Evolutionary conservation across 2,888 invertebrate genomes (phyloP).

Genomic region (Leucozona laternaria): DNA sequence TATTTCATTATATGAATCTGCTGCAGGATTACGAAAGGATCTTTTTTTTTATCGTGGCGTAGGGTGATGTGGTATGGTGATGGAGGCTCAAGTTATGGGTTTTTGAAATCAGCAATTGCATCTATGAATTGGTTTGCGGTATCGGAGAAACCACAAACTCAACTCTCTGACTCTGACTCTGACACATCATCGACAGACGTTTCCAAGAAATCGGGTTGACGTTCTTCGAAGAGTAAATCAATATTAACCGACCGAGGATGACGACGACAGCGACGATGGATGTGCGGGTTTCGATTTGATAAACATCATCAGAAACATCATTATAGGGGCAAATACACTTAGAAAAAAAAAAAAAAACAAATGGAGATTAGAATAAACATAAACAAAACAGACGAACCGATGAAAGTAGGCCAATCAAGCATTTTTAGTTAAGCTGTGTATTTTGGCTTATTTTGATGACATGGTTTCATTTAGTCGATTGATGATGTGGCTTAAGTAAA

Average conservation of each 20-base stretch:
- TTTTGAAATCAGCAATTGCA: constrained; percentile 63
- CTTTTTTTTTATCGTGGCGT: background rate
- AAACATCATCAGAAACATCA: background rate
- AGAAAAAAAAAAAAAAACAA: constrained; percentile 26
- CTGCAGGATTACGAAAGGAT: constrained; percentile 2
- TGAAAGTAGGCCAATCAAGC: constrained; percentile 30
- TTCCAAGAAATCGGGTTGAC: constrained; percentile 12
- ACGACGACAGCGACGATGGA: background rate
- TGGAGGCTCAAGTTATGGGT: constrained; percentile 23
- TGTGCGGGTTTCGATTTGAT: constrained; percentile 35
- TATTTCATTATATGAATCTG: constrained; percentile 23
- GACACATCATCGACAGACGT: constrained; percentile 50
- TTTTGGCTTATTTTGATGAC: background rate
- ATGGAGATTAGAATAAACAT: constrained; percentile 1
- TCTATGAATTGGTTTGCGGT: constrained; percentile 30
- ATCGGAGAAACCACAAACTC: constrained; percentile 49
- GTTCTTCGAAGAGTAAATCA: constrained; percentile 31
- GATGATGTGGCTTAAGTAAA: background rate
- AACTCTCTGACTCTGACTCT: constrained; percentile 48
- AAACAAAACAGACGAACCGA: background rate
- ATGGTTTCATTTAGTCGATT: constrained; percentile 2
- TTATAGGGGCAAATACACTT: constrained; percentile 38
- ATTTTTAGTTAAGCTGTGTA: constrained; percentile 5
- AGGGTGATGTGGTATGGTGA: background rate
- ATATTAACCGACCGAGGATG: constrained; percentile 8